These are phyloP conservation scores for Rhynchonycteris naso DNA, from an alignment of 2,797 vertebrate genomes.

Conservation along the genomic window DNA sequence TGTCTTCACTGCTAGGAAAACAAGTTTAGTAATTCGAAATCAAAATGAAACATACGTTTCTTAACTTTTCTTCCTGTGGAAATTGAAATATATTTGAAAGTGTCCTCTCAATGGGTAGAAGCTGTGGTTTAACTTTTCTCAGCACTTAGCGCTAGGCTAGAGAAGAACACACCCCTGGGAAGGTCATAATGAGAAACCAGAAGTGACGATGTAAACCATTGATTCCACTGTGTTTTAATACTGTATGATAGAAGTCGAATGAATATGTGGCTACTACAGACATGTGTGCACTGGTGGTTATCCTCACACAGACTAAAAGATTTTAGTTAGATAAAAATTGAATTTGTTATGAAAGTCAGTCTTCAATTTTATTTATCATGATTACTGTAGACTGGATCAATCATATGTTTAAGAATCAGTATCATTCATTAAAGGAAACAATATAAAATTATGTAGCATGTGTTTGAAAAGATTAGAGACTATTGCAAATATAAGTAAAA, in stretches of 20 bases:
- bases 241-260: neutral
- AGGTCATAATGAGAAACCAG: neutral
- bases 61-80: neutral
- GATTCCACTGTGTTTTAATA: neutral
- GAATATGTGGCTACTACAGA: accelerated
- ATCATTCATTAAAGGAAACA: neutral
- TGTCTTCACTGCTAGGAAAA: neutral
- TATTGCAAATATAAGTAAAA: neutral
- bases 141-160: neutral
- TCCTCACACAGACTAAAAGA: neutral
- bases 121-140: neutral
- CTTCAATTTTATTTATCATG: neutral
- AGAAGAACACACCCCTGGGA: neutral
- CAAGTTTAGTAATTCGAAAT: neutral
- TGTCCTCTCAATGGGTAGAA: neutral
- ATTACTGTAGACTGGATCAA: neutral
- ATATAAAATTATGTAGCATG: neutral
- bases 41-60: neutral
- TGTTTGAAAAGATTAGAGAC: neutral
- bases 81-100: neutral
- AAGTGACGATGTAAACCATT: neutral
- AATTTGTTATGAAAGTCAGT: neutral
- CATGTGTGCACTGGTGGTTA: neutral
- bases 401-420: neutral
- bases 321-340: neutral